Evolutionary conservation across 1,140 invertebrate species (phyloP), one percentile per base, ranked within the genome.

Genomic region (Choristoneura fumiferana): DNA sequence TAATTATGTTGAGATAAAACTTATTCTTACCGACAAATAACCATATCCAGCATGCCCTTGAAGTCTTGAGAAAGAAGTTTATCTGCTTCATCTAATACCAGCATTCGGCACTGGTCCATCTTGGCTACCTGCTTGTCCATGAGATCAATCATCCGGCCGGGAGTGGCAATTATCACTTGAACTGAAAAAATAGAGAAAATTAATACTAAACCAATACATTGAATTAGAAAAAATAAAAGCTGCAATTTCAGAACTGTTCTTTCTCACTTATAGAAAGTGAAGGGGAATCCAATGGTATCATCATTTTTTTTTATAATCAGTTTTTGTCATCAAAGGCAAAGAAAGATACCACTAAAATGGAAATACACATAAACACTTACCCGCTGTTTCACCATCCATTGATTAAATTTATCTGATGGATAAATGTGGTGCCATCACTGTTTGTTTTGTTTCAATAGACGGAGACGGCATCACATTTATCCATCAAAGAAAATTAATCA

Each of bases 51-150:
- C 96, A 99, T 98, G 81, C 98, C 97, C 90, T 99, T 98, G 87
- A 99, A 99, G 92, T 99, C 98, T 93, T 99, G 98, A 65, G 98
- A 99, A 55, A 99, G 92, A 67, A 99, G 92, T 91, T 99, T 99
- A 89, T 99, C 98, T 69, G 98, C 98, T 92, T 99, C 99, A 92
- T 99, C 99, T 71, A 99, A 92, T 72, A 99, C 98, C 73, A 99
- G 92, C 89, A 98, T 98, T 90, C 95, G 95, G 92, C 98, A 99
- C 66, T 98, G 93, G 67, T 98, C 95, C 93, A 99, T 97, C 83
- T 96, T 94, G 12, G 98, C 98, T 70, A 99, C 96, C 87, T 97
- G 95, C 90, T 99, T 99, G 90, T 99, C 98, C 96, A 99, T 99
- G 77, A 99, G 93, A 94, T 99, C 99, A 78, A 99, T 93, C 90